These are phyloP conservation scores for Liasis olivaceus DNA, from an alignment of 2,797 vertebrate genomes.

Conservation along the genomic window DNA sequence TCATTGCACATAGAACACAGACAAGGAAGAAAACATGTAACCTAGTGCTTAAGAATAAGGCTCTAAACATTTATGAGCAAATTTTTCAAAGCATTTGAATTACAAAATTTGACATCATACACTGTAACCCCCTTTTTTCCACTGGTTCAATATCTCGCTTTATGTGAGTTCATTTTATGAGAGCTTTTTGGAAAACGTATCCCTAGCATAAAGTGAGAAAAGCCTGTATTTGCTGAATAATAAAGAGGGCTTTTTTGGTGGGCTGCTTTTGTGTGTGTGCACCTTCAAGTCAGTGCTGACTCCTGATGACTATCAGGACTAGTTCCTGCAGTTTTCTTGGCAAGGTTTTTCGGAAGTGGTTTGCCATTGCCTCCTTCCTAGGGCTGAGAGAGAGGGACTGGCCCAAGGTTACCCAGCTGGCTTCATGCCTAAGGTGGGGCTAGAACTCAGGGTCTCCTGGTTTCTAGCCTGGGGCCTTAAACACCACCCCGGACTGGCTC, in stretches of 20 bases:
- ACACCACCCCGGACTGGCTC: background rate
- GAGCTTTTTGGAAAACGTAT: background rate
- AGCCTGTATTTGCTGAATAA: background rate
- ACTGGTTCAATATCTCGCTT: background rate
- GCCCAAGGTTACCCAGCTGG: background rate
- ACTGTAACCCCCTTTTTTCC: background rate
- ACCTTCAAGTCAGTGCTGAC: background rate
- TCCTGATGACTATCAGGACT: background rate
- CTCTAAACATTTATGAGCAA: background rate
- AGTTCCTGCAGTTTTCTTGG: background rate
- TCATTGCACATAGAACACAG: background rate
- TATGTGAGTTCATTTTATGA: background rate
- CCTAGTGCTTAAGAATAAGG: background rate
- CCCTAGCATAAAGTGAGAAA: background rate
- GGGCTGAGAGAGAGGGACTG: background rate
- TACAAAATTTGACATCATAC: background rate
- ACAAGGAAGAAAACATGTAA: background rate
- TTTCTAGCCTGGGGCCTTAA: background rate
- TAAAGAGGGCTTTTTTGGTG: background rate
- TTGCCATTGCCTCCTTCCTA: background rate
- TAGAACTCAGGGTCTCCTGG: background rate
- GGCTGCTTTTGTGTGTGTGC: background rate
- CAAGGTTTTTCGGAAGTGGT: background rate
- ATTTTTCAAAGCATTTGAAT: background rate
- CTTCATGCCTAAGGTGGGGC: background rate